A percentile compares a stretch with the other conserved stretches of the same genome.
Evolutionary conservation across 2,797 vertebrate species (phyloP).

Genomic region (Mormyrops boulengeri): DNA sequence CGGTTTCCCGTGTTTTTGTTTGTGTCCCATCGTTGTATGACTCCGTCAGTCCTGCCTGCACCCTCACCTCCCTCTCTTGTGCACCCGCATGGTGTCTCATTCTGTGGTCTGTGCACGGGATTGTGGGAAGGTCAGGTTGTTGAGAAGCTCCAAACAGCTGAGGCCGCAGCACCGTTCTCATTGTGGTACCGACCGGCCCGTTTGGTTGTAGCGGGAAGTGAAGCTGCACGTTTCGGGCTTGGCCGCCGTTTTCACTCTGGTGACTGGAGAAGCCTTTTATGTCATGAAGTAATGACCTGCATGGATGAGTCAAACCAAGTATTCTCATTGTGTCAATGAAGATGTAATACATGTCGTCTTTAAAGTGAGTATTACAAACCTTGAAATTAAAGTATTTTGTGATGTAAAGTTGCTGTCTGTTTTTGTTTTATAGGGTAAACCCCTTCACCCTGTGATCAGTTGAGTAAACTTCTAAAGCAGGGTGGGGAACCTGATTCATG

Average conservation of each 20-base stretch:
- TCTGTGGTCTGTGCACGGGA: background rate
- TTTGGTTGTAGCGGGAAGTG: background rate
- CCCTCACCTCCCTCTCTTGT: background rate
- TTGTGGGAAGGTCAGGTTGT: background rate
- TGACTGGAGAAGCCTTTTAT: background rate
- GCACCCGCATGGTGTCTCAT: background rate
- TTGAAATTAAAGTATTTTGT: slow-evolving; percentile 29
- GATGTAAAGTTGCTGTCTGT: background rate
- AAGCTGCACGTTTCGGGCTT: background rate
- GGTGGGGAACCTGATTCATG: background rate
- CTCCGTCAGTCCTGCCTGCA: background rate
- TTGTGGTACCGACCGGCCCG: background rate
- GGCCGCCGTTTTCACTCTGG: background rate
- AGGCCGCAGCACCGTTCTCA: background rate
- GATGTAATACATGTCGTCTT: slow-evolving; percentile 16
- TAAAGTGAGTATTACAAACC: slow-evolving; percentile 11
- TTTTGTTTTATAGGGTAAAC: background rate
- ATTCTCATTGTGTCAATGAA: background rate
- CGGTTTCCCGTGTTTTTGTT: background rate
- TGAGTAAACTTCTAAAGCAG: background rate
- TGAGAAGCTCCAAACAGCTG: background rate
- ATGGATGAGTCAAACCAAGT: slow-evolving; percentile 13
- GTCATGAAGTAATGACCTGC: slow-evolving; percentile 4
- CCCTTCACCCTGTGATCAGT: background rate
- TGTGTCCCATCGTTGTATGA: background rate